Base-by-base conservation (phyloP, 2,888 invertebrate species). In the Hydrotaea cyrtoneurina region DNA sequence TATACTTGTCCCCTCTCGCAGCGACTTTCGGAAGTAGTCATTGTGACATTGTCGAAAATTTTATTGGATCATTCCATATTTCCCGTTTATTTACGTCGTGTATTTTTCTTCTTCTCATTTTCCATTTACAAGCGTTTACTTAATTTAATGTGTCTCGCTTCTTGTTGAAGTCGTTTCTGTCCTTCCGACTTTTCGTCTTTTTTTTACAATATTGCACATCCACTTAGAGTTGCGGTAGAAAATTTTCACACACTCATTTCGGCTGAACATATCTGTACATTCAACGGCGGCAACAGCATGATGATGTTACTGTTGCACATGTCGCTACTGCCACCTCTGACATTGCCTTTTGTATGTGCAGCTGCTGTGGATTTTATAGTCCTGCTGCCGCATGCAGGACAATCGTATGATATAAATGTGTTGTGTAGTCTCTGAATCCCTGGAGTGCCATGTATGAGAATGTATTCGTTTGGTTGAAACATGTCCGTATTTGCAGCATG, bases 71-170 rank as follows among this genome's bases (percentile, higher is more conserved):
- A 36, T 62, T 62, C 31, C 62, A 36, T 31, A 50, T 50, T 50
- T 50, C 50, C 50, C 10, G 31, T 31, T 36, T 26, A 59, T 5
- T 36, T 62, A 5, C 15, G 8, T 62, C 17, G n/a, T 31, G 31
- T 15, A n/a, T 36, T 31, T 15, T 26, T 59, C 4, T 2, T 55
- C 21, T 39, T 10, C 21, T 21, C 59, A 59, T 59, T n/a, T 26
- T 62, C n/a, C 62, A n/a, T 31, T 62, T 62, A 36, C 62, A 62
- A 62, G 31, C 31, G 23, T 36, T 62, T 62, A 31, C 31, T 62
- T 62, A 62, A 62, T 62, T 62, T 62, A 62, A 62, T 62, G 62
- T 36, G 62, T 62, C 62, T 62, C 62, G 62, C 15, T 62, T 62
- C 21, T 62, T 62, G 62, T 62, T 62, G 39, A 31, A 62, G 62